Percentiles rank a stretch among this genome's conserved stretches.
Evolutionary conservation across 2,797 vertebrate genomes (phyloP).

Genomic region (Carcharodon carcharias): DNA sequence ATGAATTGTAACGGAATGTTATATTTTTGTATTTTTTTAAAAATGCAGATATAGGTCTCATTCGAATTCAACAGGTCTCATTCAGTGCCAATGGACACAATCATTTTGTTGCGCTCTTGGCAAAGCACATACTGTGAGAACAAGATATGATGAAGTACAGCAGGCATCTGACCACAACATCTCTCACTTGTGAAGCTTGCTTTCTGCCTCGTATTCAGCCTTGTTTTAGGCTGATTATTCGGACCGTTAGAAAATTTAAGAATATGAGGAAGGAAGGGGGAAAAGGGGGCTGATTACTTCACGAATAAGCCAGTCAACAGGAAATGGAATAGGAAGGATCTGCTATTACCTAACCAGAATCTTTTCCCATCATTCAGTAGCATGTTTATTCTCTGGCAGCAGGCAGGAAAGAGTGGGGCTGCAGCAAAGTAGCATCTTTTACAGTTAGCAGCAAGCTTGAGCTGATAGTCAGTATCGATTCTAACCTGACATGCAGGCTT

Average conservation of each 20-base stretch:
- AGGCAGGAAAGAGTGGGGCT: neutral
- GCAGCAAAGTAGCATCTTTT: neutral
- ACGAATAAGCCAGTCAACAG: neutral
- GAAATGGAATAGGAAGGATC: neutral
- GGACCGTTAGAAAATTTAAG: neutral
- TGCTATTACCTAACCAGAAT: neutral
- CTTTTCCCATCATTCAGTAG: neutral
- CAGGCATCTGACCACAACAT: neutral
- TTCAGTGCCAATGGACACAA: neutral
- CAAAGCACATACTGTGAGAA: neutral
- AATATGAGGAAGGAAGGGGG: neutral
- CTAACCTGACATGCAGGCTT: neutral
- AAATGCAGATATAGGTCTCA: neutral
- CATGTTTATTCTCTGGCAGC: neutral
- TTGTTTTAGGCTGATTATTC: neutral
- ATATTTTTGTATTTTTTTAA: neutral
- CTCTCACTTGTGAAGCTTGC: neutral
- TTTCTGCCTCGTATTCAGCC: neutral
- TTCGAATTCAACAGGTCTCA: neutral
- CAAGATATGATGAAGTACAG: neutral
- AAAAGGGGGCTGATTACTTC: neutral
- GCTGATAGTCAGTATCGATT: neutral
- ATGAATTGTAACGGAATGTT: neutral
- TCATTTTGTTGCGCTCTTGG: neutral
- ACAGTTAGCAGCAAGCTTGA: too few species aligned